A percentile compares a stretch with the other conserved stretches of the same genome.
These are phyloP conservation scores for Xiphophorus hellerii DNA, from an alignment of 2,113 vertebrate genomes.

Conservation along the genomic window DNA sequence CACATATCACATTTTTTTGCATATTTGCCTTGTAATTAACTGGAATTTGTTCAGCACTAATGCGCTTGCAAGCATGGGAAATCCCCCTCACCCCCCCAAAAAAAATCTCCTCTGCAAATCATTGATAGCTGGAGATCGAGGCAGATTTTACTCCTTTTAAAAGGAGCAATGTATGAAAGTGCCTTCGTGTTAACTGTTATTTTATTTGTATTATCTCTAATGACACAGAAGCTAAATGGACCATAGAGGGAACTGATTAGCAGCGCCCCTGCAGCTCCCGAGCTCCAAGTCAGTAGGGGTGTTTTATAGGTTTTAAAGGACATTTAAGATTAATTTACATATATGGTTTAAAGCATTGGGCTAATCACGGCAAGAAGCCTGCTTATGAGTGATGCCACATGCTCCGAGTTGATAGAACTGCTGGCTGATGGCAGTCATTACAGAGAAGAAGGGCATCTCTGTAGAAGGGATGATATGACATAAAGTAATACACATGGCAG, in stretches of 20 bases:
- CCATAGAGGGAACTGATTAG: slow-evolving; percentile 78
- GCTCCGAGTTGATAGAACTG: slow-evolving; percentile 42
- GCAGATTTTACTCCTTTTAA: slow-evolving; percentile 38
- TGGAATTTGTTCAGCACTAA: slow-evolving; percentile 80
- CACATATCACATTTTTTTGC: slow-evolving; percentile 78
- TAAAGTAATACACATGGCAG: slow-evolving; percentile 45
- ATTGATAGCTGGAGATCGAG: slow-evolving; percentile 68
- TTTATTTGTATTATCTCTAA: slow-evolving; percentile 84
- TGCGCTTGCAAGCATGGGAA: slow-evolving; percentile 62
- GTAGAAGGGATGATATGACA: slow-evolving; percentile 39
- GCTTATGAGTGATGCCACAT: slow-evolving; percentile 59
- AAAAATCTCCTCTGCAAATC: slow-evolving; percentile 58
- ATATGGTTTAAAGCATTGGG: slow-evolving; percentile 69
- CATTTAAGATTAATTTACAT: slow-evolving; percentile 78
- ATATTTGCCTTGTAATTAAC: slow-evolving; percentile 79
- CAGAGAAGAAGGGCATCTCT: slow-evolving; percentile 39
- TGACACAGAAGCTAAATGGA: slow-evolving; percentile 79
- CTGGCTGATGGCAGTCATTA: slow-evolving; percentile 55
- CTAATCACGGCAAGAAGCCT: slow-evolving; percentile 70
- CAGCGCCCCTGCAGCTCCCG: slow-evolving; percentile 60
- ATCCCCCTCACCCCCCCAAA: neutral
- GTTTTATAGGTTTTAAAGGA: slow-evolving; percentile 78
- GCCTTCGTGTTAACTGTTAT: slow-evolving; percentile 76
- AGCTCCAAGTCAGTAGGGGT: slow-evolving; percentile 73
- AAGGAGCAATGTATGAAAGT: slow-evolving; percentile 56